phyloP scores from a whole-genome alignment of 2,888 invertebrate species.

The Lingula anatina region DNA sequence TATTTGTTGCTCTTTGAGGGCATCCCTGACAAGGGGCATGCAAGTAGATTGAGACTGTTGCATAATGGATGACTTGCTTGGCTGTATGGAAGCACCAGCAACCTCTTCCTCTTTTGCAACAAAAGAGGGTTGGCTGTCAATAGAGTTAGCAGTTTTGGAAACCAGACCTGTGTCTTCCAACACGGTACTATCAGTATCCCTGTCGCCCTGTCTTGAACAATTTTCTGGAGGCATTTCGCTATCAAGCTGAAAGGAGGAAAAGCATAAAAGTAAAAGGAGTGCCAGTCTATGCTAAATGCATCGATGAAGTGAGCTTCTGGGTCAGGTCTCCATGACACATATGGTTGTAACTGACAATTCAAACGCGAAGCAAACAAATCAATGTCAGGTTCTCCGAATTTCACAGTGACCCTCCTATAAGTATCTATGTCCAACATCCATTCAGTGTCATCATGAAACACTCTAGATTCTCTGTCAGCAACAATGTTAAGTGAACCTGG shows the following conservation, averaged over 20 bases:
- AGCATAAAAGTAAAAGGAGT: not conserved
- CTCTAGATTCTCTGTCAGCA: slow-evolving; percentile 2
- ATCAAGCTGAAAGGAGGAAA: slow-evolving; percentile 9
- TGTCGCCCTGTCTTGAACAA: not conserved
- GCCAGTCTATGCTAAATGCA: slow-evolving; percentile 5
- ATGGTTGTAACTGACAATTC: slow-evolving; percentile 2
- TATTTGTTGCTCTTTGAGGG: not conserved
- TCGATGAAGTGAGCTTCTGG: slow-evolving; percentile 4
- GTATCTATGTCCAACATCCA: slow-evolving; percentile 4
- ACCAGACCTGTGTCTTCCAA: slow-evolving; percentile 6
- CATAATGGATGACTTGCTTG: not conserved
- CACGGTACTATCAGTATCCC: slow-evolving; percentile 1
- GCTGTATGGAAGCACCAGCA: not conserved
- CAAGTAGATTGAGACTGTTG: slow-evolving; percentile 7
- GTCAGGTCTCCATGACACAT: slow-evolving; percentile 5
- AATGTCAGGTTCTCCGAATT: not conserved
- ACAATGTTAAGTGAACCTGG: not conserved
- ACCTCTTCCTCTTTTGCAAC: not conserved
- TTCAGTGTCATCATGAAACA: slow-evolving; percentile 8
- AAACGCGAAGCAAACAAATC: slow-evolving; percentile 8
- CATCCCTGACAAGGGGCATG: slow-evolving; percentile 2
- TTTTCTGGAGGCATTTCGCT: slow-evolving; percentile 1
- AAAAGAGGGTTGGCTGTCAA: not conserved
- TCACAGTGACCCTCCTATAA: not conserved
- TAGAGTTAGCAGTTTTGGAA: not conserved